phyloP scores from a whole-genome alignment of 1,140 invertebrate species.

The Lordiphosa clarofinis region DNA sequence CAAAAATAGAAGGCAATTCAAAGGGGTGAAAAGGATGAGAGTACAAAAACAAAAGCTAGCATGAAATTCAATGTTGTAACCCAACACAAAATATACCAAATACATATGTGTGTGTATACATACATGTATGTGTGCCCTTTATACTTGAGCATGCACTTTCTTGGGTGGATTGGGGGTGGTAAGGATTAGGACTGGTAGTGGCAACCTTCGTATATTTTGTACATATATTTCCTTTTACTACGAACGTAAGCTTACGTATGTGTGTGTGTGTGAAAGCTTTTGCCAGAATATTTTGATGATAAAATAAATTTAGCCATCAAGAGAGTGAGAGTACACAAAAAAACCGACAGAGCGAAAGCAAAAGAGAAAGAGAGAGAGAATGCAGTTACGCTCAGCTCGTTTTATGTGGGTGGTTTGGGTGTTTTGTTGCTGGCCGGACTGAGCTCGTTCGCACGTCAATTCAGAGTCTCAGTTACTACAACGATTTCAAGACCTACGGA shows the following conservation, averaged over 20 bases:
- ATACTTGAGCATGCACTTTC: not conserved
- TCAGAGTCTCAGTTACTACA: slow-evolving; percentile 59
- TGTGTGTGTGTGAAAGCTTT: slow-evolving; percentile 5
- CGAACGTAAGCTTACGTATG: slow-evolving; percentile 1
- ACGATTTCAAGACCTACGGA: slow-evolving; percentile 67
- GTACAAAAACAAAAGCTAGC: no score
- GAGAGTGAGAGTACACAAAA: slow-evolving; percentile 13
- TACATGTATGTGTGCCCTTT: not conserved
- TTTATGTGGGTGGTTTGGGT: slow-evolving; percentile 20
- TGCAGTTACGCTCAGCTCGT: slow-evolving; percentile 9
- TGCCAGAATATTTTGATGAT: slow-evolving; percentile 30
- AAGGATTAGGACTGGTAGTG: no score
- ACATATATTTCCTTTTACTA: slow-evolving; percentile 30
- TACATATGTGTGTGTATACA: not conserved
- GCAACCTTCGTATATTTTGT: not conserved
- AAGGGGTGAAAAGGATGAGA: no score
- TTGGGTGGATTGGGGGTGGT: no score
- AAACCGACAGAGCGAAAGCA: slow-evolving; percentile 14
- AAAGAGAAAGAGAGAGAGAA: slow-evolving; percentile 12
- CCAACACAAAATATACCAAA: not conserved
- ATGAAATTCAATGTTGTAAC: no score
- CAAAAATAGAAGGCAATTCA: no score
- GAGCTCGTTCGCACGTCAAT: slow-evolving; percentile 57
- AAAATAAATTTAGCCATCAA: slow-evolving; percentile 29
- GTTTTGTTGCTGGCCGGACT: slow-evolving; percentile 37